Evolutionary conservation across 2,797 vertebrate genomes (phyloP).

Genomic region (Melanotaenia nigrans): DNA sequence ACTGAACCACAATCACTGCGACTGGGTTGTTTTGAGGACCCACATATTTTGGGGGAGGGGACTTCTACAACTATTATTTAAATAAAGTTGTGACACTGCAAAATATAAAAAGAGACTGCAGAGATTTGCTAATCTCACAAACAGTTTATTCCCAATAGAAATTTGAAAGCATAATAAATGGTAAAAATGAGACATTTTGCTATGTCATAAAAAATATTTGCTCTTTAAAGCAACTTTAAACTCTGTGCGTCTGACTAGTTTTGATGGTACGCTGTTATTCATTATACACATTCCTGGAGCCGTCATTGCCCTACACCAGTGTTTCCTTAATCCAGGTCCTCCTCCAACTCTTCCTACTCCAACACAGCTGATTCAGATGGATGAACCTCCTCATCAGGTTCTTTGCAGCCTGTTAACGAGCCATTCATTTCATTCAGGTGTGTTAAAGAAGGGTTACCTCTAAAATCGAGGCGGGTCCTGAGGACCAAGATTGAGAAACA

Average conservation of each 20-base stretch:
- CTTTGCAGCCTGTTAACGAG: no score
- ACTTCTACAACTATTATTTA: background rate
- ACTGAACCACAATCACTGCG: background rate
- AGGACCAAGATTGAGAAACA: no score
- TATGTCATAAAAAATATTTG: background rate
- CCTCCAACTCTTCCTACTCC: no score
- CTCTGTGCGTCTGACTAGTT: background rate
- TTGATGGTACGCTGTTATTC: background rate
- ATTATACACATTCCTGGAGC: background rate
- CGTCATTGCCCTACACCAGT: background rate
- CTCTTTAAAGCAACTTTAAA: background rate
- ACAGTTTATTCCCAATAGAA: background rate
- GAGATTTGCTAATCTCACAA: background rate
- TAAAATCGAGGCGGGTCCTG: no score
- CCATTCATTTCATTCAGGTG: no score
- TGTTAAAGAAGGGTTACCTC: no score
- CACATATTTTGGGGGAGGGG: background rate
- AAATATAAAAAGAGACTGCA: background rate
- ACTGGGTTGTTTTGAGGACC: background rate
- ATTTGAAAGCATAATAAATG: background rate
- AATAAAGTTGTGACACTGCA: background rate
- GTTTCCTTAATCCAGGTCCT: no score
- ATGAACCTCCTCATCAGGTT: no score
- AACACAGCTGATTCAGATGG: no score
- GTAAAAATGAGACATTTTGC: background rate